Conservation (phyloP, 2,113 vertebrate species). For the Montifringilla adamsi region DNA sequence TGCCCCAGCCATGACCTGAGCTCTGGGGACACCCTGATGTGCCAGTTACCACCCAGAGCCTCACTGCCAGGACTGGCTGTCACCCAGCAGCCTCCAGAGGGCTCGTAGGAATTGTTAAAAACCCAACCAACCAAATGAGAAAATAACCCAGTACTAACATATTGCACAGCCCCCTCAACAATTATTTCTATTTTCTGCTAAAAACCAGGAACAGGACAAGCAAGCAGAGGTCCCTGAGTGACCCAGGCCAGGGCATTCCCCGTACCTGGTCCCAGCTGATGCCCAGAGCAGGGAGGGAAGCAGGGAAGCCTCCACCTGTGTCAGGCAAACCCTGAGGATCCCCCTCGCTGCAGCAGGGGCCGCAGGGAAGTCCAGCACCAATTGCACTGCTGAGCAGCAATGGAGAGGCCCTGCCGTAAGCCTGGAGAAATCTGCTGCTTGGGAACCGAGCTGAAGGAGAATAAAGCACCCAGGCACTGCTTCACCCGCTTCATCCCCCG, state of each 20-base stretch:
- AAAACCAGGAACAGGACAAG: neutral
- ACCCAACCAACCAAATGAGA: neutral
- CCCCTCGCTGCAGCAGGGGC: neutral
- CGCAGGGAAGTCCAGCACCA: neutral
- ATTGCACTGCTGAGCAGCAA: neutral
- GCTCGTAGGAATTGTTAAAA: neutral
- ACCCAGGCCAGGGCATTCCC: neutral
- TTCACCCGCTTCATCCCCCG: neutral
- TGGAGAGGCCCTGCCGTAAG: rapidly evolving
- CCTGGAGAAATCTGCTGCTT: neutral
- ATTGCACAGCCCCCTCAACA: neutral
- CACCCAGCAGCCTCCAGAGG: neutral
- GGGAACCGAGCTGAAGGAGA: neutral
- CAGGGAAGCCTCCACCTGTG: neutral
- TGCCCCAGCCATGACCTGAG: neutral
- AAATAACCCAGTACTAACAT: neutral
- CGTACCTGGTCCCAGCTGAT: no score
- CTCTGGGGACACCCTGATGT: neutral
- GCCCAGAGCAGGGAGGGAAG: neutral
- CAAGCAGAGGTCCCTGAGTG: neutral
- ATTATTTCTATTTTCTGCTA: neutral
- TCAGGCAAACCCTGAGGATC: slow-evolving; percentile 1
- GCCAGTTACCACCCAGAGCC: neutral
- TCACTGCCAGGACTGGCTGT: neutral
- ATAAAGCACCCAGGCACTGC: neutral